These are phyloP conservation scores for Beris morrisii DNA, from an alignment of 2,888 invertebrate genomes.

Conservation along the genomic window DNA sequence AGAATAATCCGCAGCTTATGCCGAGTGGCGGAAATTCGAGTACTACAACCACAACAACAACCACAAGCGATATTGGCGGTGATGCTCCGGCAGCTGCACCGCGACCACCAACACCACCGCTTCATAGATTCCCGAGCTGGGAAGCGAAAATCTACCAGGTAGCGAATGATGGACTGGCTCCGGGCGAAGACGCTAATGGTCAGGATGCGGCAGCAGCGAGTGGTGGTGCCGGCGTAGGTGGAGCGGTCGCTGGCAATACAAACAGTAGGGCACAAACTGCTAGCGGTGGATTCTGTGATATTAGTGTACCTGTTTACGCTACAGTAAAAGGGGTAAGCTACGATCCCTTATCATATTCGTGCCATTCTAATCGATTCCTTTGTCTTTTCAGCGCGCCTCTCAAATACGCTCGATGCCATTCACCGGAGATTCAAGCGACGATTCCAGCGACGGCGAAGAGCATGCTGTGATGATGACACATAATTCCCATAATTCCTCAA, in stretches of 20 bases:
- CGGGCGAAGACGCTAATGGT: slow-evolving; percentile 55
- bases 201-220: slow-evolving; percentile 43
- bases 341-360: not conserved
- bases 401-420: slow-evolving; percentile 96
- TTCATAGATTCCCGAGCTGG: slow-evolving; percentile 91
- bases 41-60: slow-evolving; percentile 56
- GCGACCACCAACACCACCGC: slow-evolving; percentile 84
- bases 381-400: slow-evolving; percentile 73
- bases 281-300: slow-evolving; percentile 84
- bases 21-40: slow-evolving; percentile 61
- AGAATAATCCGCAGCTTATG: slow-evolving; percentile 54
- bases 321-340: slow-evolving; percentile 84
- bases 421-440: slow-evolving; percentile 92
- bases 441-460: slow-evolving; percentile 91
- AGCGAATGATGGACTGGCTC: slow-evolving; percentile 62
- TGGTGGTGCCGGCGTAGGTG: slow-evolving; percentile 59
- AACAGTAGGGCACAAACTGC: slow-evolving; percentile 52
- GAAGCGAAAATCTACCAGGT: slow-evolving; percentile 96
- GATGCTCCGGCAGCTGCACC: slow-evolving; percentile 50
- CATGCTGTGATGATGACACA: slow-evolving; percentile 56
- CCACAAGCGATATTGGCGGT: slow-evolving; percentile 47
- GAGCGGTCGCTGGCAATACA: slow-evolving; percentile 53
- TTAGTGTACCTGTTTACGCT: slow-evolving; percentile 92
- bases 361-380: slow-evolving; percentile 3
- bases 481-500: slow-evolving; percentile 56